Base-by-base conservation (phyloP, 2,797 vertebrate genomes). In the Naso thynnoides region DNA sequence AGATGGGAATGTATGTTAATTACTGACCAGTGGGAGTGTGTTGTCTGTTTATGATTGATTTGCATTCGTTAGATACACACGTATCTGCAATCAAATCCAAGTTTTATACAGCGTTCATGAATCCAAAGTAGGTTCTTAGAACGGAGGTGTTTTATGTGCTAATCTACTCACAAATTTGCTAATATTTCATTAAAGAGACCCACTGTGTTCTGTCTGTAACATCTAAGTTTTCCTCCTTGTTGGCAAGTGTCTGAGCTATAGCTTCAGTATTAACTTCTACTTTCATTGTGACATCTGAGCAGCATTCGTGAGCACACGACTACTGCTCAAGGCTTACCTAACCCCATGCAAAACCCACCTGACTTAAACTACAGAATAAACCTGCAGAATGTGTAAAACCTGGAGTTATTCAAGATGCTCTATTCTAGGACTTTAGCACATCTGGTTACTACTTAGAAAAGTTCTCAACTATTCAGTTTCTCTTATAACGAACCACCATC, bases 401-500 rank as follows among this genome's bases (percentile, higher is more conserved):
- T 48, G 18, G 5, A 63, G 53, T 55, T 41, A 67, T 47, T 57
- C 4, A 19, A 11, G n/a, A 24, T 62, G 8, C 21, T 50, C 63
- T 50, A 57, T 64, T 70, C 18, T 49, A 33, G 41, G 8, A 42
- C 45, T 42, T 29, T 13, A 52, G 41, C 45, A 67, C 15, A 66
- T 63, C 33, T 52, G 71, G 33, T 6, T 58, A 44, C 24, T n/a
- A 44, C 59, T 33, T 45, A 55, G n/a, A 57, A 53, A 73, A 29
- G 33, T 45, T 77, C 0, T n/a, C 23, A 36, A 73, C 56, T 47
- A 53, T 11, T 36, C 59, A 77, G 64, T 18, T 68, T 68, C 31
- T 36, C 41, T 66, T 80, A 31, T 73, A 70, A 59, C 21, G 54
- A 73, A 78, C 64, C 49, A 26, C 52, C 13, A 66, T 50, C 41